Evolutionary conservation across 2,113 vertebrate genomes (phyloP).

Genomic region (Pardalotus punctatus): DNA sequence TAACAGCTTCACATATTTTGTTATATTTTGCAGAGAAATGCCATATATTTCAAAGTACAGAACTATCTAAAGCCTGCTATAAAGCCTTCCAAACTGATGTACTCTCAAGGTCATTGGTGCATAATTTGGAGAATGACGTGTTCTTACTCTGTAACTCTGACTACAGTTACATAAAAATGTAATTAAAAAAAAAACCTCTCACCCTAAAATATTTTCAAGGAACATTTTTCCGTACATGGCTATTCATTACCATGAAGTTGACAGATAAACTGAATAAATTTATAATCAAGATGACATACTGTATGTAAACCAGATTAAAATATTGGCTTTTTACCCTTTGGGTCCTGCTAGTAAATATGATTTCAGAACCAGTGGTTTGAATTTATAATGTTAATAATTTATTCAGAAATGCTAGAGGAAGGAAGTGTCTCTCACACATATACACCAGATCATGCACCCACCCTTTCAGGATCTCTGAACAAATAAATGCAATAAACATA

Average conservation of each 20-base stretch:
- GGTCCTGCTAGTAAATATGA: neutral
- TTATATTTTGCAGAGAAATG: conserved; percentile 62
- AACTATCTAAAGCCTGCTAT: conserved; percentile 52
- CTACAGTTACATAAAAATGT: conserved; percentile 66
- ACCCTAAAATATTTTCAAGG: conserved; percentile 57
- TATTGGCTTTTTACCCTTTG: conserved; percentile 41
- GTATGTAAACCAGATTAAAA: conserved; percentile 59
- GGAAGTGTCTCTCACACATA: neutral
- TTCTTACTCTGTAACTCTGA: conserved; percentile 46
- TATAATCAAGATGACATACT: conserved; percentile 53
- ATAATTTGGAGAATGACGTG: conserved; percentile 58
- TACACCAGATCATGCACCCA: neutral
- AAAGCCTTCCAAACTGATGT: conserved; percentile 62
- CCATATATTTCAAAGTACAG: conserved; percentile 64
- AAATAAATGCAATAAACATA: neutral
- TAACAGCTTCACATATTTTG: conserved; percentile 58
- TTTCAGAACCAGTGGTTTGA: neutral
- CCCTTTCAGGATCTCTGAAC: neutral
- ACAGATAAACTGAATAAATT: conserved; percentile 65
- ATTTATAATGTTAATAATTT: conserved; percentile 36
- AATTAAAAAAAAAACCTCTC: conserved; percentile 55
- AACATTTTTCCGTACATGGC: conserved; percentile 38
- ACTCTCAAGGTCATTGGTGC: conserved; percentile 69
- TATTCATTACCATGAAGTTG: conserved; percentile 56
- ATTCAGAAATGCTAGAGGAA: conserved; percentile 9